phyloP scores from a whole-genome alignment of 53 echinoderm and acorn worm species.

The Echinometra lucunter region DNA sequence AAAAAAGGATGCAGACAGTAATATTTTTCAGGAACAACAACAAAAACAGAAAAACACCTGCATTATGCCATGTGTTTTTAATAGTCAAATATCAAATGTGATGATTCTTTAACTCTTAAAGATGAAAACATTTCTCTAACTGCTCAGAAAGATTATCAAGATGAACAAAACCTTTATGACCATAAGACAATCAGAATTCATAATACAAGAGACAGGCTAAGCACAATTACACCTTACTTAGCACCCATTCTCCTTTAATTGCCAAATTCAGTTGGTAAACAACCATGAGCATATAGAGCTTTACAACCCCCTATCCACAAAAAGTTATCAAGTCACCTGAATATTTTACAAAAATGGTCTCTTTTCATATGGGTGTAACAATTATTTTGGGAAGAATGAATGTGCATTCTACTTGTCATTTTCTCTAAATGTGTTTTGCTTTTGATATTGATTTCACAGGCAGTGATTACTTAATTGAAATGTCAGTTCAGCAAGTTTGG shows the following conservation, averaged over 20 bases:
- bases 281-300: background rate
- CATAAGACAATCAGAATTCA: background rate
- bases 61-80: no score
- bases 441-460: background rate
- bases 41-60: no score
- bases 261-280: background rate
- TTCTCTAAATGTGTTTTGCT: background rate
- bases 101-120: background rate
- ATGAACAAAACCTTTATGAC: background rate
- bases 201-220: background rate
- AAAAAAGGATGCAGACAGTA: no score
- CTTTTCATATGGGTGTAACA: background rate
- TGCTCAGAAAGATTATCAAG: no score
- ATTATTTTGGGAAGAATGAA: background rate
- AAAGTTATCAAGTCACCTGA: background rate
- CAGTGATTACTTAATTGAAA: background rate
- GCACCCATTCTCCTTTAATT: background rate
- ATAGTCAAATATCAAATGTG: background rate
- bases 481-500: background rate
- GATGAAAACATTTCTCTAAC: no score
- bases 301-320: no score
- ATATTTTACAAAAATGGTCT: background rate
- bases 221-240: background rate
- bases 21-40: no score
- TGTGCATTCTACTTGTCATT: background rate